Evolutionary conservation across 2,797 vertebrate genomes (phyloP).

Genomic region (Thalassophryne amazonica): DNA sequence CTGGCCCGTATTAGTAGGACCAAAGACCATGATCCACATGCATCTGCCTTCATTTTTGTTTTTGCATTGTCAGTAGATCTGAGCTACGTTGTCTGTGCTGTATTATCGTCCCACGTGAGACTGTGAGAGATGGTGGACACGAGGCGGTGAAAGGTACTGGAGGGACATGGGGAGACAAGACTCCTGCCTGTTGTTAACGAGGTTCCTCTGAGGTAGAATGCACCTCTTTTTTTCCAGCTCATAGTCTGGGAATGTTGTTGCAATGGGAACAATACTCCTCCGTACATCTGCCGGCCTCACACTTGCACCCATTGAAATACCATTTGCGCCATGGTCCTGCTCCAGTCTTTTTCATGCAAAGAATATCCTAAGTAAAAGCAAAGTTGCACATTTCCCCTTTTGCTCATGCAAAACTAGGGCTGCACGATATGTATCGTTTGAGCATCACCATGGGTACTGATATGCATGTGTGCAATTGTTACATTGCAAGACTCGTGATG

Average conservation of each 20-base stretch:
- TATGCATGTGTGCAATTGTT: too few species aligned
- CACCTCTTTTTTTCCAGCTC: conserved; percentile 54
- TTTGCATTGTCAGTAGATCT: conserved; percentile 14
- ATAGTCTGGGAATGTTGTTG: conserved; percentile 72
- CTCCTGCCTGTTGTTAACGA: conserved; percentile 48
- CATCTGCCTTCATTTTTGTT: conserved; percentile 41
- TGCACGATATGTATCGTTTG: too few species aligned
- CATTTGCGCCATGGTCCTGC: background rate
- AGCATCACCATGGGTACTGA: too few species aligned
- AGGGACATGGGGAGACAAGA: conserved; percentile 20
- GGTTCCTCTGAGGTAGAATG: conserved; percentile 40
- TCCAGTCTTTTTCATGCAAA: conserved; percentile 2
- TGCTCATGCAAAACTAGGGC: background rate
- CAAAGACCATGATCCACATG: conserved; percentile 17
- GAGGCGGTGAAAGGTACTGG: conserved; percentile 32
- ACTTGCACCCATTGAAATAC: conserved; percentile 6
- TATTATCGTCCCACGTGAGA: conserved; percentile 34
- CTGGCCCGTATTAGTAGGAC: conserved; percentile 44
- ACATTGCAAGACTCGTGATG: too few species aligned
- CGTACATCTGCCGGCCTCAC: conserved; percentile 43
- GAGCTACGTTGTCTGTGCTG: conserved; percentile 17
- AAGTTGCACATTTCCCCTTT: conserved; percentile 4
- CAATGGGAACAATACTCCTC: conserved; percentile 46
- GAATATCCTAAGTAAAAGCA: background rate
- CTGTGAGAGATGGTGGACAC: conserved; percentile 17